phyloP scores from a whole-genome alignment of 2,113 vertebrate species.

The Rana temporaria region DNA sequence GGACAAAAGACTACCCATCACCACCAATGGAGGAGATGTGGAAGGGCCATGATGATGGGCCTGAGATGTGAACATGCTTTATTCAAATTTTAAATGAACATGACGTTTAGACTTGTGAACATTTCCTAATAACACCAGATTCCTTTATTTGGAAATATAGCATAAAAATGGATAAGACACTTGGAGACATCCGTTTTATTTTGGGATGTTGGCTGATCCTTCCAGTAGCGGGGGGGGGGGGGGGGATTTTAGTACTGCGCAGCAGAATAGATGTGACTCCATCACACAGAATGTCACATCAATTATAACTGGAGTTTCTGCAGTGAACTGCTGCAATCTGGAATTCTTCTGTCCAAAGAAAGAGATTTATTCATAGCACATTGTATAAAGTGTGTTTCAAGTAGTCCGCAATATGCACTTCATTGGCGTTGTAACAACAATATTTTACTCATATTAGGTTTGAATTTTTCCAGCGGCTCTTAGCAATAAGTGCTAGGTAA shows the following conservation, averaged over 20 bases:
- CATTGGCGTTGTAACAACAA: neutral
- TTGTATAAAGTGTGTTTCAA: neutral
- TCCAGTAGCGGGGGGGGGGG: no score
- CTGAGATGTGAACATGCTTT: no score
- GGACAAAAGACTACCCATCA: no score
- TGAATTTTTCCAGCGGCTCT: no score
- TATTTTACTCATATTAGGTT: no score
- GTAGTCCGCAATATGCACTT: neutral
- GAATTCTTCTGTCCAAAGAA: neutral
- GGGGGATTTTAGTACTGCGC: neutral
- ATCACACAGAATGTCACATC: conserved; percentile 18
- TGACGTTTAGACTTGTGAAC: no score
- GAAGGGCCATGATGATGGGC: no score
- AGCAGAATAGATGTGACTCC: neutral
- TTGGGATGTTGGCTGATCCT: neutral
- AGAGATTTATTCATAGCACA: no score
- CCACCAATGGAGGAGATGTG: no score
- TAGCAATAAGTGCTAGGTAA: no score
- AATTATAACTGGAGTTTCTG: neutral
- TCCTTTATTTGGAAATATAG: neutral
- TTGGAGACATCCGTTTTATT: neutral
- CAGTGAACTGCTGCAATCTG: neutral
- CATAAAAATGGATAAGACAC: neutral
- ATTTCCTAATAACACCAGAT: no score
- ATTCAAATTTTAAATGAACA: no score